Base-by-base conservation (phyloP, 2,888 invertebrate species). In the Noctua comes region DNA sequence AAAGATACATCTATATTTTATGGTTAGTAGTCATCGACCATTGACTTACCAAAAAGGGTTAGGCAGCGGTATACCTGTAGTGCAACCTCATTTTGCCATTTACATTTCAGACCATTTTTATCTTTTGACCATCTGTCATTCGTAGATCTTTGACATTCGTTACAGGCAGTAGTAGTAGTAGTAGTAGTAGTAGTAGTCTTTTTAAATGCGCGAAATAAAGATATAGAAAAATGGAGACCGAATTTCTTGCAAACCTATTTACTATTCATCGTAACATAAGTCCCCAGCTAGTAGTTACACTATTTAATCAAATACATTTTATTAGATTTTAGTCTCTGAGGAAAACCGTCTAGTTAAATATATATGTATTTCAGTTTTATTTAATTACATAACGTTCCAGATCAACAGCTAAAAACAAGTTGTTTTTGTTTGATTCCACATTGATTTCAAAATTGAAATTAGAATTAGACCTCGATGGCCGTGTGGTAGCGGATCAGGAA, bases 181-280 rank as follows among this genome's bases (percentile, higher is more conserved):
- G n/a, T n/a, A n/a, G n/a, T n/a, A n/a, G n/a, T n/a, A n/a, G n/a
- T n/a, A n/a, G n/a, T n/a, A n/a, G n/a, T n/a, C 36, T 75, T 64
- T 57, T 66, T 27, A 66, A 73, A 54, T 46, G 10, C 13, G n/a
- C 24, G n/a, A 27, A 51, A 36, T 46, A 68, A 62, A 68, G 36
- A 36, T 36, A 4, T 36, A 36, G 36, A 85, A 79, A 54, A 70
- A 65, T 59, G 11, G 31, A 21, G 62, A 59, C 24, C n/a, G 5
- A 62, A 72, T 71, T 69, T 40, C 73, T 68, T 70, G n/a, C 7
- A 76, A 82, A 59, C 76, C 57, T 68, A 79, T 79, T 85, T 81
- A 69, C 40, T 40, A 40, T 74, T 72, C 51, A 72, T 40, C 43
- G 16, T 72, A 18, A 76, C 21, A 72, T 40, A 78, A 36, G 13